Base-by-base conservation (phyloP, 2,113 vertebrate genomes). In the Promerops cafer region DNA sequence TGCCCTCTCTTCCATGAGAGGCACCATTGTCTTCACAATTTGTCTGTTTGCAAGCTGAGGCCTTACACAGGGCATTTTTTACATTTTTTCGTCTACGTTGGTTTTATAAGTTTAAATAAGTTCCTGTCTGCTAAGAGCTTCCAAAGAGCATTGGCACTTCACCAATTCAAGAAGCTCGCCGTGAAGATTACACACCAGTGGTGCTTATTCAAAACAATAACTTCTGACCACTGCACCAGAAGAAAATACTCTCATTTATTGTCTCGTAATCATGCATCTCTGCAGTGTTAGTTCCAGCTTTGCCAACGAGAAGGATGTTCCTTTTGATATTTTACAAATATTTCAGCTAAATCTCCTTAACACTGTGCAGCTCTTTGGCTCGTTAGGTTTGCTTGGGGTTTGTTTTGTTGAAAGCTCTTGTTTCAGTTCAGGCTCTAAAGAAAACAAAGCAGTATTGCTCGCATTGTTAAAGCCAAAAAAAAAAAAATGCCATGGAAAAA, bases 61-160 rank as follows among this genome's bases (percentile, higher is more conserved):
- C 94, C 94, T 63, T 49, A 52, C 88, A 84, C 93, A 93, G 91
- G 87, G 64, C 92, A 96, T 97, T 96, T 97, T 97, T 97, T 21
- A 75, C 95, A 90, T 97, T 96, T 94, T 96, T 97, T 96, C 33
- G 4, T 96, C 91, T 96, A 89, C 86, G 15, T 92, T 95, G 85
- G 89, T 95, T 97, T 97, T 98, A 94, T 79, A 96, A 96, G 96
- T 96, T 97, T 95, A 94, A 96, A 94, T 96, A 86, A 89, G 88
- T 92, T 97, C 84, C 86, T 71, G 59, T 77, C 85, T 97, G 94
- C 95, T 95, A 95, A 96, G 89, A 96, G 91, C 96, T 95, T 96
- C 93, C 87, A 94, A 87, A 85, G 89, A 93, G 50, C n/a, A 2
- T 35, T 96, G 96, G 95, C 80, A 6, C 88, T 81, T 86, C 53